phyloP scores from a whole-genome alignment of 2,113 vertebrate genomes.

The Physeter macrocephalus region DNA sequence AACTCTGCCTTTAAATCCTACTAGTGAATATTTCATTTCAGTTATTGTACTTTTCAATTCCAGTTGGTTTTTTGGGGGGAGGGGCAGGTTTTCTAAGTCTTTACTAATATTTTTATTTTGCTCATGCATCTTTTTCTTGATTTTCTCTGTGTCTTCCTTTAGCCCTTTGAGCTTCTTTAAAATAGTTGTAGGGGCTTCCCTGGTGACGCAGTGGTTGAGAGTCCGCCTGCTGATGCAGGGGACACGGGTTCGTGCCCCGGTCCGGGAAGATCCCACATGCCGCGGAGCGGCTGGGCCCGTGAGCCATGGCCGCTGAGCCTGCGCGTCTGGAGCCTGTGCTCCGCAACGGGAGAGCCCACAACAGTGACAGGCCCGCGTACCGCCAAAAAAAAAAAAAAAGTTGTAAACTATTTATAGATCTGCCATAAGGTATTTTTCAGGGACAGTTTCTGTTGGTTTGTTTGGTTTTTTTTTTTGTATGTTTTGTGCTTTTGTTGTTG shows the following conservation, averaged over 20 bases:
- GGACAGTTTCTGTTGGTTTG: not conserved
- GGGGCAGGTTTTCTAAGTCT: not conserved
- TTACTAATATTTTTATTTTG: not conserved
- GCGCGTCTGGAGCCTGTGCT: no score
- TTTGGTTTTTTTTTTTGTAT: not conserved
- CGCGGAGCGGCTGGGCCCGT: no score
- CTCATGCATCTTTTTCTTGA: not conserved
- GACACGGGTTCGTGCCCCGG: no score
- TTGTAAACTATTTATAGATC: not conserved
- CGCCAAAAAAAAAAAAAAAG: no score
- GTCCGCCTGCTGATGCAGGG: no score
- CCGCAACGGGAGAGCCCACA: no score
- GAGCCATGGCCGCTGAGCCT: no score
- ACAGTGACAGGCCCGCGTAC: no score
- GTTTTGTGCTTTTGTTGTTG: not conserved
- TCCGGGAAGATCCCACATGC: no score
- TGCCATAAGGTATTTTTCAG: not conserved
- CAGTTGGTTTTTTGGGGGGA: fast-evolving
- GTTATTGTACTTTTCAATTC: not conserved
- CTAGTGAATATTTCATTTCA: not conserved
- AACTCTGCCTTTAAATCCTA: not conserved
- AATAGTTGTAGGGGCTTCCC: no score
- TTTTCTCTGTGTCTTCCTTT: not conserved
- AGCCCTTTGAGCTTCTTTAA: not conserved
- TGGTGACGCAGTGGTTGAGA: no score